These are phyloP conservation scores for Temnothorax nylanderi DNA, from an alignment of 1,140 invertebrate species.

Conservation along the genomic window DNA sequence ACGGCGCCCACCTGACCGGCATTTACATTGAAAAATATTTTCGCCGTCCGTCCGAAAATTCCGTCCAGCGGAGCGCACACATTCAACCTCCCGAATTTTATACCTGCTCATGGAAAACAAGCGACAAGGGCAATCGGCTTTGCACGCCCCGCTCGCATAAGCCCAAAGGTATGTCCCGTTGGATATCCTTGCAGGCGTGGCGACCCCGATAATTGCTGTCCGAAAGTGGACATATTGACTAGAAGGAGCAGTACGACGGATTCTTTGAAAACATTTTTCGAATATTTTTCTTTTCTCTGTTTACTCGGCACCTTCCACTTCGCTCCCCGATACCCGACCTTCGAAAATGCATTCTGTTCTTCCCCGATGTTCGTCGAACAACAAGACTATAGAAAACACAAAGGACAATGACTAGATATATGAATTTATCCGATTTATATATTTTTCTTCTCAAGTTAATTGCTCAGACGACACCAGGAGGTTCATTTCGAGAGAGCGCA, in stretches of 20 bases:
- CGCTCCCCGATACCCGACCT: no score
- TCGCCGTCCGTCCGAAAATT: slow-evolving; percentile 13
- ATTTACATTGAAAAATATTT: slow-evolving; percentile 48
- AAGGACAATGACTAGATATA: not conserved
- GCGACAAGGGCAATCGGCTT: slow-evolving; percentile 18
- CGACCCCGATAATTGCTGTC: not conserved
- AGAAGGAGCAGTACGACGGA: not conserved
- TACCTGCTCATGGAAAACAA: not conserved
- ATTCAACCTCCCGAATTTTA: slow-evolving; percentile 1
- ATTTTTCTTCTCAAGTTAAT: not conserved
- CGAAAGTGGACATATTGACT: slow-evolving; percentile 7
- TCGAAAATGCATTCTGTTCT: not conserved
- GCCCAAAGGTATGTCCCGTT: not conserved
- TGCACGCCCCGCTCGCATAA: not conserved
- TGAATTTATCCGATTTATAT: not conserved
- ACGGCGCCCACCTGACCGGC: slow-evolving; percentile 20
- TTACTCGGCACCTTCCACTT: not conserved
- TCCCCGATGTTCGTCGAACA: no score
- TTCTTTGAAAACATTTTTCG: slow-evolving; percentile 27
- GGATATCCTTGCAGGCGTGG: not conserved
- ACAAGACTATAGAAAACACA: not conserved
- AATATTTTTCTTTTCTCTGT: not conserved
- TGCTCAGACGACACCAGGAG: not conserved
- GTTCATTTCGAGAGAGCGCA: not conserved
- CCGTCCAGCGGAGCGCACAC: not conserved